Percentiles rank a stretch among this genome's conserved stretches.
phyloP scores from a whole-genome alignment of 2,888 invertebrate genomes.

The Heliconius cydno region DNA sequence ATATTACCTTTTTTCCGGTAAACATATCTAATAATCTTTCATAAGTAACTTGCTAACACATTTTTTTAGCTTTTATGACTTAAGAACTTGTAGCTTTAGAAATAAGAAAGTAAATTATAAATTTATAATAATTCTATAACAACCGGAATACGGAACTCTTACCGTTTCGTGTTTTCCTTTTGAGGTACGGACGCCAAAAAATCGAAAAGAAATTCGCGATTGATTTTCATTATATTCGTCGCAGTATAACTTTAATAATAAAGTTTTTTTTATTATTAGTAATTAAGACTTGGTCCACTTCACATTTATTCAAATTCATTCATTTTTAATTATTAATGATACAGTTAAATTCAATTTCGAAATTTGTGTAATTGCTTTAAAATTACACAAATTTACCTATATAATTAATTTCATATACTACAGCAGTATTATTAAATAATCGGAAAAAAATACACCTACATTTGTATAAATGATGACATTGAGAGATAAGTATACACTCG shows the following conservation, averaged over 20 bases:
- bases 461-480: conserved; percentile 35
- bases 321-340: background rate
- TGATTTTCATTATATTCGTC: background rate
- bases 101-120: background rate
- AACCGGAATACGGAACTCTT: too few species aligned
- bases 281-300: background rate
- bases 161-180: background rate
- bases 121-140: background rate
- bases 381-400: background rate
- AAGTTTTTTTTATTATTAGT: background rate
- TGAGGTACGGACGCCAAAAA: background rate
- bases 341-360: background rate
- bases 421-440: background rate
- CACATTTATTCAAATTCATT: background rate
- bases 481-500: conserved; percentile 38
- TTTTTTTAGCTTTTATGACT: background rate
- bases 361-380: background rate
- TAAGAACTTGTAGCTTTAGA: background rate
- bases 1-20: background rate
- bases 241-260: background rate
- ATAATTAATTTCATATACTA: too few species aligned
- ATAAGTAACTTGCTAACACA: background rate
- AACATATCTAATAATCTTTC: background rate
- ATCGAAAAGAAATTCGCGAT: background rate
- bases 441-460: background rate